Percentiles rank a stretch among this genome's conserved stretches.
Conservation (phyloP, 53 echinoderm and acorn worm genomes). For the Mesocentrotus franciscanus region DNA sequence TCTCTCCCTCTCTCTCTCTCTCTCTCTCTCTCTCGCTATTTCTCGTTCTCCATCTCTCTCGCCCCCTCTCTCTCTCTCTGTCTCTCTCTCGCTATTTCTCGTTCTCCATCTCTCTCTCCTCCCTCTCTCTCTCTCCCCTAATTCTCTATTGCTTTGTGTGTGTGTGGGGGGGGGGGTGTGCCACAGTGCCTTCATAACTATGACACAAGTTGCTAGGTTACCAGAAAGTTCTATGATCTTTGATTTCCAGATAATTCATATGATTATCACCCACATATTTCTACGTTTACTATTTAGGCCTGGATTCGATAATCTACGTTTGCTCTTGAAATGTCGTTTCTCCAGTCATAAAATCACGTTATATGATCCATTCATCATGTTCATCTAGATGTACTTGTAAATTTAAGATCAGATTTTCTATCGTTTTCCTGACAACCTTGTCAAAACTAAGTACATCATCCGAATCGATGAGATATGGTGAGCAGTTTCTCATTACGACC, state of each 20-base stretch:
- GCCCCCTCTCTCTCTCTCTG: no score
- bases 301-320: not conserved
- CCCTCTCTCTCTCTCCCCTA: no score
- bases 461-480: not conserved
- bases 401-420: not conserved
- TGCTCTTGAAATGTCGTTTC: not conserved
- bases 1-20: not conserved
- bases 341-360: not conserved
- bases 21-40: not conserved
- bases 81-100: no score
- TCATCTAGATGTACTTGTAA: not conserved
- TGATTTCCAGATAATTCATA: no score
- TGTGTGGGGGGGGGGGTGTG: no score
- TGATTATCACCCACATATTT: not conserved
- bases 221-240: not conserved
- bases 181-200: not conserved
- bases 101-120: no score
- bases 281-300: not conserved
- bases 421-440: not conserved
- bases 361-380: not conserved
- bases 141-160: no score
- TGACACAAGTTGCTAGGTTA: not conserved
- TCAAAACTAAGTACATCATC: not conserved
- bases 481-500: not conserved
- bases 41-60: not conserved